Percentiles rank a stretch among this genome's conserved stretches.
Conservation (phyloP, 2,113 vertebrate species). For the Speoplatyrhinus poulsoni region DNA sequence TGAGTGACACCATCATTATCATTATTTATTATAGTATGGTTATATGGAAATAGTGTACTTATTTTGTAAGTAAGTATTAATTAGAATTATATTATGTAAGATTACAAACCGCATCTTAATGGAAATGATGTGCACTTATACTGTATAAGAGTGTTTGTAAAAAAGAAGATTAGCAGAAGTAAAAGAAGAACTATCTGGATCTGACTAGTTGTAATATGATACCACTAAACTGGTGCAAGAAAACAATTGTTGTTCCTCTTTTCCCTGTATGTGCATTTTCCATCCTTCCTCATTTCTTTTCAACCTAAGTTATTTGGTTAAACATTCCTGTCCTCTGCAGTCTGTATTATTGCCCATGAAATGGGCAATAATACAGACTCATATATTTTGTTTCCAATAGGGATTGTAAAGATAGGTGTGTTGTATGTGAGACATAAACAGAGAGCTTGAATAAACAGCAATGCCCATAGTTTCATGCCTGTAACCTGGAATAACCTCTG, state of each 20-base stretch:
- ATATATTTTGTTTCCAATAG: slow-evolving; percentile 16
- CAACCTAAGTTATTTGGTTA: slow-evolving; percentile 10
- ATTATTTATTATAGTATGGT: not conserved
- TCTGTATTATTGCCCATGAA: too few relatives aligned
- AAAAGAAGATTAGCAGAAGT: not conserved
- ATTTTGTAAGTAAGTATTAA: not conserved
- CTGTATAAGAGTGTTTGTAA: too few relatives aligned
- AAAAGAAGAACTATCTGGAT: not conserved
- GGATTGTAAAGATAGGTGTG: slow-evolving; percentile 17
- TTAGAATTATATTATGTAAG: not conserved
- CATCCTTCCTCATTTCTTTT: not conserved
- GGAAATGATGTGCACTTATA: too few relatives aligned
- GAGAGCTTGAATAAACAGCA: not conserved
- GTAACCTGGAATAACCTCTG: not conserved
- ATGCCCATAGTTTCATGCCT: not conserved
- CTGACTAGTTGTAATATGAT: not conserved
- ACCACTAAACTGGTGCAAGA: not conserved
- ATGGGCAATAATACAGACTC: slow-evolving; percentile 11
- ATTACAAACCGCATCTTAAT: not conserved
- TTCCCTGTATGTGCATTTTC: not conserved
- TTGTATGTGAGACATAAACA: not conserved
- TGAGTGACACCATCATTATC: not conserved
- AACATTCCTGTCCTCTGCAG: slow-evolving; percentile 30
- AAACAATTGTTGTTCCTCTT: not conserved
- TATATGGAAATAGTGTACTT: not conserved